These are phyloP conservation scores for Galaxias olidus DNA, from an alignment of 2,797 vertebrate species.

Conservation along the genomic window DNA sequence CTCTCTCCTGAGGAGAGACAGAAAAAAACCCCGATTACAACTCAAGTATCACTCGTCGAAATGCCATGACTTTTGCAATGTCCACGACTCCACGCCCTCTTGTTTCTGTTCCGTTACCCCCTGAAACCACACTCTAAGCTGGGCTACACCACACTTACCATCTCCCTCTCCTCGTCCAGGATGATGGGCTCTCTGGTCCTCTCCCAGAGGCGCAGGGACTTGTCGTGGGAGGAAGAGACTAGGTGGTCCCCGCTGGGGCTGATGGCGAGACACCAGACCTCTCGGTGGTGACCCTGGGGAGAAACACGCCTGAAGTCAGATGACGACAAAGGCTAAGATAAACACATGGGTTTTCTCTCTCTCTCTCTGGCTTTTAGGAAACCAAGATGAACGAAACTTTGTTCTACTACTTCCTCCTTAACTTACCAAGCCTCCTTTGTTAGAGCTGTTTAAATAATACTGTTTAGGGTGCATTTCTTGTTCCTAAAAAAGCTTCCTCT, in stretches of 20 bases:
- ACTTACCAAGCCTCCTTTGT: too few species aligned
- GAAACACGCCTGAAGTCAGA: neutral
- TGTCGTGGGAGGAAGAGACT: conserved; percentile 92
- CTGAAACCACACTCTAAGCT: neutral
- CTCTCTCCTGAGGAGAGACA: conserved; percentile 78
- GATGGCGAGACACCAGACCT: conserved; percentile 91
- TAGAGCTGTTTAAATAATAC: too few species aligned
- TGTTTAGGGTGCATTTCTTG: too few species aligned
- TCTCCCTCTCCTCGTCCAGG: conserved; percentile 93
- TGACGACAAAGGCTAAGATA: neutral
- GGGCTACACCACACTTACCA: conserved; percentile 73
- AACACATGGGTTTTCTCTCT: neutral
- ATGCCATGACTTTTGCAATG: neutral
- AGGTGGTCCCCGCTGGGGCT: conserved; percentile 94
- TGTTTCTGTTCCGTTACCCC: neutral
- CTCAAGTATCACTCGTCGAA: neutral
- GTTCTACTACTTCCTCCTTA: too few species aligned
- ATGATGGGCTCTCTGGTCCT: conserved; percentile 92
- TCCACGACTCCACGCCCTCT: neutral
- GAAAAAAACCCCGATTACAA: conserved; percentile 1
- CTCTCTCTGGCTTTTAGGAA: neutral
- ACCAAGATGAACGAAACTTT: neutral
- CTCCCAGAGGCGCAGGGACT: conserved; percentile 95
- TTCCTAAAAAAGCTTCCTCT: too few species aligned
- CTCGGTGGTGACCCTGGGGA: conserved; percentile 90